Conservation (phyloP, 2,113 vertebrate genomes). For the Cervus canadensis region DNA sequence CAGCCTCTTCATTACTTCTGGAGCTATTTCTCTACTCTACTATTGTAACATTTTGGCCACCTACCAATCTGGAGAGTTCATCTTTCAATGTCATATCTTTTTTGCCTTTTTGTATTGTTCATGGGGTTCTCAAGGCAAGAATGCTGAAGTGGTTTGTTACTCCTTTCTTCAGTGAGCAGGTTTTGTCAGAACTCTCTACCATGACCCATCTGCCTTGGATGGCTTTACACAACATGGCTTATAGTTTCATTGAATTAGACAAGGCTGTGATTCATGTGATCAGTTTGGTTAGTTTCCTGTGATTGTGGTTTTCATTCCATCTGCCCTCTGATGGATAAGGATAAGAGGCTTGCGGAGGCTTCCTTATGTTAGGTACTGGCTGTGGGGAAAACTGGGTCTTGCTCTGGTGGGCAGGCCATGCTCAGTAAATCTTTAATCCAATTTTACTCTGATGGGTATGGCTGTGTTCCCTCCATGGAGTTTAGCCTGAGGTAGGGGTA, state of each 20-base stretch:
- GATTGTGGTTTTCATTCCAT: neutral
- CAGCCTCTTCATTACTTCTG: neutral
- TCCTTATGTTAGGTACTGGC: neutral
- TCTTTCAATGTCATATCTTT: neutral
- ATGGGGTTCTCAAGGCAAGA: neutral
- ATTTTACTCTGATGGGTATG: neutral
- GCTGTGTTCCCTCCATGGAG: neutral
- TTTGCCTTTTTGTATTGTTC: neutral
- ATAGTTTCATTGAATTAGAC: neutral
- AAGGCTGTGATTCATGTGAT: neutral
- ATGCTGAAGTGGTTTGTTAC: neutral
- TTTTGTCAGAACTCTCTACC: neutral
- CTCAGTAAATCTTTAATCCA: neutral
- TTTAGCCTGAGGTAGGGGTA: neutral
- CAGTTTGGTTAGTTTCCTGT: neutral
- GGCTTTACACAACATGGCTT: accelerated
- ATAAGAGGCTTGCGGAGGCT: neutral
- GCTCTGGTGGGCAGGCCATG: neutral
- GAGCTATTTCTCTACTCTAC: neutral
- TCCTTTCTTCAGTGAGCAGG: neutral
- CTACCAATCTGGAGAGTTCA: neutral
- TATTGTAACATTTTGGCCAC: neutral
- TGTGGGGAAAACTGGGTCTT: neutral
- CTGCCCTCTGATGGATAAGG: neutral
- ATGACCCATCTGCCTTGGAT: neutral